Conservation (phyloP, 2,888 invertebrate genomes). For the Eupithecia tripunctaria region DNA sequence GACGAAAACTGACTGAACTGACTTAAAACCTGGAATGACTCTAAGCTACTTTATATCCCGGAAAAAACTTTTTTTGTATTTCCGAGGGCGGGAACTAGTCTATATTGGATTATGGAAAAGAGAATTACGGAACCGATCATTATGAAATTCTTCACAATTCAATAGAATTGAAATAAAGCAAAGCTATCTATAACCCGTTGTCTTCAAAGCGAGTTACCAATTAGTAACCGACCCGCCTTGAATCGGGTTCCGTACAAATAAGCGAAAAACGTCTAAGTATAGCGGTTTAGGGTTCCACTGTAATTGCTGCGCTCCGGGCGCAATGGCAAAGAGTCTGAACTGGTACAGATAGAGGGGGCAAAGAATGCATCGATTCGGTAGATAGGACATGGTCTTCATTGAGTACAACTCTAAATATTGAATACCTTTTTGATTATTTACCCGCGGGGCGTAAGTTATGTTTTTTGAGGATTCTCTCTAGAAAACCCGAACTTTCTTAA, state of each 20-base stretch:
- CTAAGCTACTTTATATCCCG: neutral
- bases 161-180: conserved; percentile 24
- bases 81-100: neutral
- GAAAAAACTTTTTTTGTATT: neutral
- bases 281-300: conserved; percentile 72
- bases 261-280: conserved; percentile 74
- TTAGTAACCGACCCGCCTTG: conserved; percentile 72
- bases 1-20: no score
- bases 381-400: neutral
- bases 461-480: no score
- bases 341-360: neutral
- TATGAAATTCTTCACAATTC: neutral
- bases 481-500: no score
- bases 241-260: conserved; percentile 69
- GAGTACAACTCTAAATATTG: neutral
- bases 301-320: conserved; percentile 75
- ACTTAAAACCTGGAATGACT: neutral
- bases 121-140: neutral
- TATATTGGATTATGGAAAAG: neutral
- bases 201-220: conserved; percentile 67
- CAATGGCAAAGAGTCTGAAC: conserved; percentile 49
- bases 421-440: neutral
- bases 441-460: no score
- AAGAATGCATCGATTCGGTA: neutral
- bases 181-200: conserved; percentile 31